Evolutionary conservation across 2,113 vertebrate species (phyloP).

Genomic region (Zonotrichia leucophrys): DNA sequence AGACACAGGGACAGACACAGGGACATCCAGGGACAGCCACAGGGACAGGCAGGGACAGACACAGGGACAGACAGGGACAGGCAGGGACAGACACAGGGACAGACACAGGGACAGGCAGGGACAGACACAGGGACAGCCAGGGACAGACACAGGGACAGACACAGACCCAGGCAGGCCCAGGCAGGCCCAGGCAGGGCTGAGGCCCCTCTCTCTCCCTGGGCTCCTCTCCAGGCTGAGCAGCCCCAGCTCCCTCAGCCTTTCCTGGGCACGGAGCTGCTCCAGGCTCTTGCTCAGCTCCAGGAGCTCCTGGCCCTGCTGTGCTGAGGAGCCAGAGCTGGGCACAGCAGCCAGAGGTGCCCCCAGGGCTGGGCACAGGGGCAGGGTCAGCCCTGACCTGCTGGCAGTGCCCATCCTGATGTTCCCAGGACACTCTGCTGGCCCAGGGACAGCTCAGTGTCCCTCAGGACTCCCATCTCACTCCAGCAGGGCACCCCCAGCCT

Average conservation of each 20-base stretch:
- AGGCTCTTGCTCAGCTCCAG: background rate
- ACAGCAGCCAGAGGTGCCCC: background rate
- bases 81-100: too few species aligned
- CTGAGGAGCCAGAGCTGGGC: background rate
- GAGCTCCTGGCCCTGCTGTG: background rate
- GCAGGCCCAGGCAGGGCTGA: too few species aligned
- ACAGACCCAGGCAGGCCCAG: too few species aligned
- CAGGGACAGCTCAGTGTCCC: background rate
- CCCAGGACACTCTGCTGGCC: background rate
- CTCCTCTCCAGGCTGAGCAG: too few species aligned
- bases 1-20: too few species aligned
- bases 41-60: too few species aligned
- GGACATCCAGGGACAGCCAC: too few species aligned
- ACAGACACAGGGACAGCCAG: too few species aligned
- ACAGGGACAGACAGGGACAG: too few species aligned
- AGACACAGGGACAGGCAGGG: too few species aligned
- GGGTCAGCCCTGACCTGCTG: background rate
- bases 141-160: too few species aligned
- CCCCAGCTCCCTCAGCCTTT: background rate
- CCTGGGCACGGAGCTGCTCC: background rate
- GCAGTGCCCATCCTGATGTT: rapidly evolving
- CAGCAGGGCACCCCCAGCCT: background rate
- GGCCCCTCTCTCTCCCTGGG: too few species aligned
- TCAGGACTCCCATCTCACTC: background rate
- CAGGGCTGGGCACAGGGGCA: background rate